These are phyloP conservation scores for Sinonovacula constricta DNA, from an alignment of 1,140 invertebrate genomes.

Conservation along the genomic window DNA sequence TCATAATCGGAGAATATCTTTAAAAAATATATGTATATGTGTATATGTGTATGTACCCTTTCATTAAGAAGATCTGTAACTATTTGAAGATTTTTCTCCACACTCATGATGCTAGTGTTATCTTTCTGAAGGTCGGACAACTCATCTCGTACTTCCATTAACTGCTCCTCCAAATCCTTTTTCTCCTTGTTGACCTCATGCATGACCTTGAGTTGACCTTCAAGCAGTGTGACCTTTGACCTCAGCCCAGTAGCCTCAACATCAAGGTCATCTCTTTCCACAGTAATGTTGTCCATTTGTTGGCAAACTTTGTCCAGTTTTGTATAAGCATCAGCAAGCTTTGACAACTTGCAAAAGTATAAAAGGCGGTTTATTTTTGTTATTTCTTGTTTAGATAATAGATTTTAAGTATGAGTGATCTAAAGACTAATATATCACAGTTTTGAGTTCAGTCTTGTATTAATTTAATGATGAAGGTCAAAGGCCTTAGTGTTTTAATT, in stretches of 20 bases:
- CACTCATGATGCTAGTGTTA: slow-evolving; percentile 17
- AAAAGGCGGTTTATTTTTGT: too few relatives aligned
- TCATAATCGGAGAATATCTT: too few relatives aligned
- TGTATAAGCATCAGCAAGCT: slow-evolving; percentile 45
- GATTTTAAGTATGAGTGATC: too few relatives aligned
- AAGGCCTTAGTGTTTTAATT: too few relatives aligned
- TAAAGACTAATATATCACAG: too few relatives aligned
- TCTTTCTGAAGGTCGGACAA: slow-evolving; percentile 22
- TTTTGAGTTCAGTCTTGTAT: too few relatives aligned
- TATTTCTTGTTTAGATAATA: too few relatives aligned
- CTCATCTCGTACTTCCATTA: slow-evolving; percentile 9
- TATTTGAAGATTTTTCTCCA: slow-evolving; percentile 41
- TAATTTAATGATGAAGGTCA: too few relatives aligned
- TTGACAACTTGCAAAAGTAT: slow-evolving; percentile 43
- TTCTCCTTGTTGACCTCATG: slow-evolving; percentile 37
- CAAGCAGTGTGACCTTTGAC: slow-evolving; percentile 40
- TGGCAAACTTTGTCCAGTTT: slow-evolving; percentile 40
- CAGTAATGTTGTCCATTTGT: slow-evolving; percentile 19
- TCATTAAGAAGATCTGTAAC: slow-evolving; percentile 40
- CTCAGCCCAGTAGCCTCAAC: slow-evolving; percentile 32
- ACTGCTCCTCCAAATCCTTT: slow-evolving; percentile 24
- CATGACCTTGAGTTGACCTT: slow-evolving; percentile 44
- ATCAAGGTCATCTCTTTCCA: slow-evolving; percentile 47
- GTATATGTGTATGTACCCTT: too few relatives aligned
- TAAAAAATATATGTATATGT: too few relatives aligned